These are phyloP conservation scores for zebrafish (Danio rerio) DNA, from an alignment of 2,113 vertebrate species.

Conservation along the genomic window DNA sequence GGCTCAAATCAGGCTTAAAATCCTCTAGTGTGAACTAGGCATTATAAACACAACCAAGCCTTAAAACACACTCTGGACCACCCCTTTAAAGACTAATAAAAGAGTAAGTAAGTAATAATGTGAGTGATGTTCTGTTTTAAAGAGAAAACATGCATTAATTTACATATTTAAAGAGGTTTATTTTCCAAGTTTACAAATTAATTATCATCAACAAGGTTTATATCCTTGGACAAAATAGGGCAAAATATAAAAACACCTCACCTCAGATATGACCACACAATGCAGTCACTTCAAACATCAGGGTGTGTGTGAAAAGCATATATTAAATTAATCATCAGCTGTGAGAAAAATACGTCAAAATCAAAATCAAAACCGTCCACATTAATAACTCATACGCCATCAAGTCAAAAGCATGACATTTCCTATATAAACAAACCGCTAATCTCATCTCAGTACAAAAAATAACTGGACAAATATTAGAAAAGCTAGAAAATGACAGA, in stretches of 20 bases:
- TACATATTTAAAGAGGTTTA: neutral
- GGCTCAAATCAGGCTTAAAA: no score
- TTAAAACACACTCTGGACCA: no score
- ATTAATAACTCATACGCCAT: neutral
- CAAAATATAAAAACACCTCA: slow-evolving; percentile 5
- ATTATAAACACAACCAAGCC: no score
- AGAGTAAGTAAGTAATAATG: no score
- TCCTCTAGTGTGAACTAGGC: no score
- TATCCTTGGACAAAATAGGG: neutral
- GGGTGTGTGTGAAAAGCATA: neutral
- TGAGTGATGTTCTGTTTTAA: no score
- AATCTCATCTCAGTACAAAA: neutral
- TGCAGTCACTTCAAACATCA: neutral
- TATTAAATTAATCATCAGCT: neutral
- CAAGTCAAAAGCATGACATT: neutral
- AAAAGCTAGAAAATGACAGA: neutral
- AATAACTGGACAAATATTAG: neutral
- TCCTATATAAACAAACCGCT: neutral
- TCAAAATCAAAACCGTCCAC: neutral
- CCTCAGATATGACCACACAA: neutral
- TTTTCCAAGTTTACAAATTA: neutral
- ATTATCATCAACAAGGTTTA: neutral
- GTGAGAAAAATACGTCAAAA: neutral
- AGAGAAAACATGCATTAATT: neutral
- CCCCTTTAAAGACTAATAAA: no score